Evolutionary conservation across 2,888 invertebrate genomes (phyloP).

Genomic region (Gonocerus acuteangulatus): DNA sequence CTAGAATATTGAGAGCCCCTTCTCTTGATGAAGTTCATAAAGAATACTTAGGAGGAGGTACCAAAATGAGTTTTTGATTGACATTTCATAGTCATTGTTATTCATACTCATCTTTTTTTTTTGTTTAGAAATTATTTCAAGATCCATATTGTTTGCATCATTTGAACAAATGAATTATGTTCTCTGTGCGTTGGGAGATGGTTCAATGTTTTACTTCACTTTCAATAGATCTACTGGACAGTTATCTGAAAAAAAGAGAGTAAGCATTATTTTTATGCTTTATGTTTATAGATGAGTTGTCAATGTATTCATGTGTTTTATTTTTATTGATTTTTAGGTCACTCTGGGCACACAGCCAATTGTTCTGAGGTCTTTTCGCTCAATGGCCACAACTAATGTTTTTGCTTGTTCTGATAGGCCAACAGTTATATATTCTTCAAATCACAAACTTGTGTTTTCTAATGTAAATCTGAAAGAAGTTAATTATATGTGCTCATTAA

Average conservation of each 20-base stretch:
- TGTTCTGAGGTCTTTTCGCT: constrained; percentile 79
- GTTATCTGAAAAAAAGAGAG: constrained; percentile 80
- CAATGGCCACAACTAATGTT: constrained; percentile 86
- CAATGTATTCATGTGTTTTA: not conserved
- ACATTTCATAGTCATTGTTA: not conserved
- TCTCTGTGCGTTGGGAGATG: constrained; percentile 91
- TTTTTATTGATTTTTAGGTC: constrained; percentile 47
- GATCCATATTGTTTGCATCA: constrained; percentile 88
- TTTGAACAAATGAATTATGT: constrained; percentile 87
- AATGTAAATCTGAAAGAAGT: constrained; percentile 93
- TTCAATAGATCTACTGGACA: constrained; percentile 66
- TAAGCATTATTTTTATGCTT: constrained; percentile 33
- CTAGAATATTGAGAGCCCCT: constrained; percentile 75
- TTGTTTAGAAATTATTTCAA: constrained; percentile 82
- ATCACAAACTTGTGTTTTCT: constrained; percentile 96
- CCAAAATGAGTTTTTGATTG: constrained; percentile 45
- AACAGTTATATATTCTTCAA: constrained; percentile 98
- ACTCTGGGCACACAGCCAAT: constrained; percentile 97
- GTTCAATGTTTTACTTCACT: constrained; percentile 92
- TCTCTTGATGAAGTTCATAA: constrained; percentile 71
- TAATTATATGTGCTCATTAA: constrained; percentile 95
- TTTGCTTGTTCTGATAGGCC: constrained; percentile 98
- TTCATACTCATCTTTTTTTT: constrained; percentile 37
- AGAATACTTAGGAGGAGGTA: constrained; percentile 71
- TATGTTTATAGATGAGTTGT: not conserved